These are phyloP conservation scores for Oxytorus armatus DNA, from an alignment of 2,888 invertebrate species.

Conservation along the genomic window DNA sequence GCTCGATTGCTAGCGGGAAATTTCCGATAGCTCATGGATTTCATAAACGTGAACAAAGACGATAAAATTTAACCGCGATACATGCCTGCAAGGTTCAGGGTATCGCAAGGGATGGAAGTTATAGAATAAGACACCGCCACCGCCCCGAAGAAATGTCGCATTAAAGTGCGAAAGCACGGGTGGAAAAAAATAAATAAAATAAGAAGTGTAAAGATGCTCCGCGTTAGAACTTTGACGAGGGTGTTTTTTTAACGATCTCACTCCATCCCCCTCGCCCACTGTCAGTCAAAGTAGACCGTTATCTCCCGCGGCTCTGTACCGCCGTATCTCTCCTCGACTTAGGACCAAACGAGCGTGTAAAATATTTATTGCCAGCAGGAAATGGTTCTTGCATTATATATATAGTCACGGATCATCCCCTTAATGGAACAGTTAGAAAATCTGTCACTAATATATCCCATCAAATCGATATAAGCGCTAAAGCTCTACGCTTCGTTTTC, in stretches of 20 bases:
- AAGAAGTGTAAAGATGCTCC: conserved; percentile 29
- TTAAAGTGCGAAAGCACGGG: conserved; percentile 9
- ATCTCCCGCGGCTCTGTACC: background rate
- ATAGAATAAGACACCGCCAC: conserved; percentile 8
- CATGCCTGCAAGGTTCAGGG: no score
- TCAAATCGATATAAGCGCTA: background rate
- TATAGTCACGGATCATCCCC: conserved; percentile 23
- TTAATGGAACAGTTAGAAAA: conserved; percentile 26
- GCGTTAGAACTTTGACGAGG: conserved; percentile 34
- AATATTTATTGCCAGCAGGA: conserved; percentile 53
- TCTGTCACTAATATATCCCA: conserved; percentile 33
- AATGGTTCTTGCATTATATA: conserved; percentile 19
- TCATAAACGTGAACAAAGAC: no score
- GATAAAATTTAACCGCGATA: no score
- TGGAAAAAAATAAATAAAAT: conserved; percentile 6
- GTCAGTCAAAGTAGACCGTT: conserved; percentile 11
- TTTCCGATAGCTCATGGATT: no score
- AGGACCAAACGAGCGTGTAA: conserved; percentile 43
- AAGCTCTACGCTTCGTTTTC: background rate
- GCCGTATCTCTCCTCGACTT: conserved; percentile 10
- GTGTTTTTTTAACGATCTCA: conserved; percentile 55
- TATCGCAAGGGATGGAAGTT: background rate
- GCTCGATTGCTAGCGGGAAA: no score
- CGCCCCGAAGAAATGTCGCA: no score
- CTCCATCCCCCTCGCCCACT: conserved; percentile 5